Base-by-base conservation (phyloP, 2,888 invertebrate genomes). In the Scrobipalpa costella region DNA sequence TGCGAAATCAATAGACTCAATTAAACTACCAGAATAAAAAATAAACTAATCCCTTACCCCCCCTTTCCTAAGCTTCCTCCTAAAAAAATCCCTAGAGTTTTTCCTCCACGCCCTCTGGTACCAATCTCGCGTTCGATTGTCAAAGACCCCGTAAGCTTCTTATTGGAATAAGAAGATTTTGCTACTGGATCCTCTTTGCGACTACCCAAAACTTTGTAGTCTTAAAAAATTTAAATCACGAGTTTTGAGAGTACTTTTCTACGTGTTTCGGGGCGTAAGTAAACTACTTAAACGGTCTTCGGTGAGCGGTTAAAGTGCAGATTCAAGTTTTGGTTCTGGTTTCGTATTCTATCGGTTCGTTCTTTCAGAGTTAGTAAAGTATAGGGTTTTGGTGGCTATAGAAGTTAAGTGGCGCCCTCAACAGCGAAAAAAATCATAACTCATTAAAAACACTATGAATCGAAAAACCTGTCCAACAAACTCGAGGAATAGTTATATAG, bases 141-240 rank as follows among this genome's bases (percentile, higher is more conserved):
- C 66, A 66, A 67, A 67, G 68, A 67, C 64, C 63, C 52, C 6
- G 67, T 67, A 69, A 69, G 69, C 69, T 66, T 62, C 69, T 69
- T 69, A 69, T 58, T 52, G 59, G 66, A 66, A 63, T 69, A 69
- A 69, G 69, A 63, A 69, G 69, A 67, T 67, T 69, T 66, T 61
- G 44, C 63, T 21, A 61, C 62, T 21, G 61, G 36, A 65, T 65
- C 67, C 62, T 57, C 65, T 65, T 67, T 65, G 55, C 61, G 58
- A 58, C 7, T 50, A 55, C 63, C 63, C 61, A 57, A 57, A 65
- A 65, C 57, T 64, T 64, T 58, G 58, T 44, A 58, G 19, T 50
- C 58, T 58, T 64, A 59, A 64, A 64, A 64, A 64, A 64, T 61
- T 59, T 64, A 62, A 64, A 62, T 62, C 47, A 21, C 7, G 55